These are phyloP conservation scores for Pipra filicauda DNA, from an alignment of 2,113 vertebrate species.

Conservation along the genomic window DNA sequence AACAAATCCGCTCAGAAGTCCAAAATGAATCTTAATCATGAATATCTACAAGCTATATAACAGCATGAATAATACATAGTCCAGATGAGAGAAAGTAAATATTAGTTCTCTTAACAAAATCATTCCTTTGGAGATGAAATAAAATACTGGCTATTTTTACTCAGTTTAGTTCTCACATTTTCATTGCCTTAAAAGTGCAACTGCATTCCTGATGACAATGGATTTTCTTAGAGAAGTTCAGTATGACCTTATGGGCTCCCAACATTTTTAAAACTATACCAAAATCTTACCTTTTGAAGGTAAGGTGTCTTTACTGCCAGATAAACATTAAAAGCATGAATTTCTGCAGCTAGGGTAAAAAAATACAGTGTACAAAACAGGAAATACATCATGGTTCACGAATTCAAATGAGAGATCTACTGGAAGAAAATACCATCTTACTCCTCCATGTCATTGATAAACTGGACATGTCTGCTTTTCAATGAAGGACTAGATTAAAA, in stretches of 20 bases:
- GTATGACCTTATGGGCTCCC: not conserved
- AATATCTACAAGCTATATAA: not conserved
- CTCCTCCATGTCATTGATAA: not conserved
- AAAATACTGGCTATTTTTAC: not conserved
- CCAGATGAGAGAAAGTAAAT: conserved; percentile 28
- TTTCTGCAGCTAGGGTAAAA: not conserved
- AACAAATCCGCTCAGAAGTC: not conserved
- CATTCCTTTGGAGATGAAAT: not conserved
- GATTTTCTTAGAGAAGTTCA: not conserved
- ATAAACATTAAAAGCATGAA: not conserved
- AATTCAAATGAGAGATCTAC: not conserved
- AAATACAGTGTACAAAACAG: not conserved
- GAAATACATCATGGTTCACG: not conserved
- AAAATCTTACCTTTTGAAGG: not conserved
- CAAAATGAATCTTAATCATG: not conserved
- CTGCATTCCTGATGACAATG: not conserved
- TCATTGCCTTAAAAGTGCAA: not conserved
- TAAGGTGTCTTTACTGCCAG: not conserved
- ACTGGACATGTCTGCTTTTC: not conserved
- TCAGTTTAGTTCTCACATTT: not conserved
- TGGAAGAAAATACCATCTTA: not conserved
- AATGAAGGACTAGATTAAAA: not conserved
- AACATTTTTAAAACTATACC: not conserved
- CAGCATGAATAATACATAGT: conserved; percentile 15
- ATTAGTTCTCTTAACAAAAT: conserved; percentile 22